These are phyloP conservation scores for Xiphophorus couchianus DNA, from an alignment of 2,113 vertebrate genomes.

Conservation along the genomic window DNA sequence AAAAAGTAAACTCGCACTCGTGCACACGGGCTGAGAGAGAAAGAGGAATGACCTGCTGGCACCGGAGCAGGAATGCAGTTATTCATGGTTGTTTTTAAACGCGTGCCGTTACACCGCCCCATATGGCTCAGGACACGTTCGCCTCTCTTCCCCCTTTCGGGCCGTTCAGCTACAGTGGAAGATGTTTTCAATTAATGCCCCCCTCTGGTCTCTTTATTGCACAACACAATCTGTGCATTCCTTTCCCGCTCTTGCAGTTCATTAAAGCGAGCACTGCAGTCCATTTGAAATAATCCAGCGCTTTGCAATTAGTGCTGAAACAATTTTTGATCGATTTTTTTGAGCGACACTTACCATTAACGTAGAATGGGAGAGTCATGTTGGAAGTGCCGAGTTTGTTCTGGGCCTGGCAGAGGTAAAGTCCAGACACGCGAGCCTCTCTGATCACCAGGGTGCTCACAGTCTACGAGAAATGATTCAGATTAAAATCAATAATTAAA, in stretches of 20 bases:
- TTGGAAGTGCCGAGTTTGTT: slow-evolving; percentile 73
- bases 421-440: slow-evolving; percentile 77
- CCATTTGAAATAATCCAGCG: slow-evolving; percentile 32
- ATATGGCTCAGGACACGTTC: slow-evolving; percentile 68
- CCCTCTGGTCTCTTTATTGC: slow-evolving; percentile 68
- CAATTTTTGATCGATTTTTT: slow-evolving; percentile 7
- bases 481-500: background rate
- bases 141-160: slow-evolving; percentile 56
- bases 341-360: slow-evolving; percentile 81
- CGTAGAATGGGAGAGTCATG: slow-evolving; percentile 79
- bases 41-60: slow-evolving; percentile 64
- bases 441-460: slow-evolving; percentile 81
- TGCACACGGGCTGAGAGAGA: slow-evolving; percentile 12
- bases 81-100: slow-evolving; percentile 67
- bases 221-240: slow-evolving; percentile 71
- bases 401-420: slow-evolving; percentile 80
- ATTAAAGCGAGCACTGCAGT: slow-evolving; percentile 50
- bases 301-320: slow-evolving; percentile 31
- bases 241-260: slow-evolving; percentile 49
- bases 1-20: slow-evolving; percentile 53
- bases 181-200: slow-evolving; percentile 80
- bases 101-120: slow-evolving; percentile 60
- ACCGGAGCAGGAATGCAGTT: slow-evolving; percentile 57
- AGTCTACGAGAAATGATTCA: slow-evolving; percentile 68
- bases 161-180: slow-evolving; percentile 57